Evolutionary conservation across 2,888 invertebrate genomes (phyloP).

Genomic region (Lithophane semibrunnea): DNA sequence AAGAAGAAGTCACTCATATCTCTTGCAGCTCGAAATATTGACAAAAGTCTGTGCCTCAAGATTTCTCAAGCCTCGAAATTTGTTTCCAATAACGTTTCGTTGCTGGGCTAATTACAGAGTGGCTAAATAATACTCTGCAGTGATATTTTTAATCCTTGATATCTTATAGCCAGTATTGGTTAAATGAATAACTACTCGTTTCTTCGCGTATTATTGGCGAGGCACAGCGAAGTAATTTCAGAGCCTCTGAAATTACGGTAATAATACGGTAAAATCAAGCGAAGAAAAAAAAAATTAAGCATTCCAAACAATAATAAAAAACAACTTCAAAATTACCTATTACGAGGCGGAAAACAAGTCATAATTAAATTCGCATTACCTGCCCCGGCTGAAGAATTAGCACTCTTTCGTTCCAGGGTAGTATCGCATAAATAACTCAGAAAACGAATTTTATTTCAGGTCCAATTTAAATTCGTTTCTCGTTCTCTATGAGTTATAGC

Average conservation of each 20-base stretch:
- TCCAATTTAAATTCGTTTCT: slow-evolving; percentile 65
- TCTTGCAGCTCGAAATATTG: not conserved
- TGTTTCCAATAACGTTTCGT: not conserved
- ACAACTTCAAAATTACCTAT: slow-evolving; percentile 10
- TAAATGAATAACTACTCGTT: not conserved
- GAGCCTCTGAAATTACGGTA: too few species aligned
- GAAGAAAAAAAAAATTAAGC: not conserved
- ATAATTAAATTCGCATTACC: slow-evolving; percentile 41
- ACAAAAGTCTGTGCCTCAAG: not conserved
- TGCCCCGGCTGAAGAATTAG: slow-evolving; percentile 42
- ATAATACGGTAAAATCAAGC: too few species aligned
- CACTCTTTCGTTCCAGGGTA: slow-evolving; percentile 35
- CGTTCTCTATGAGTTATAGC: slow-evolving; percentile 64
- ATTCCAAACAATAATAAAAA: not conserved
- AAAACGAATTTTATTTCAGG: slow-evolving; percentile 62
- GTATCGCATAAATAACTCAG: slow-evolving; percentile 62
- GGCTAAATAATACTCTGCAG: not conserved
- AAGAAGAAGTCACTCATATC: not conserved
- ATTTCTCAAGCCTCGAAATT: slow-evolving; percentile 18
- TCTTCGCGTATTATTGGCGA: not conserved
- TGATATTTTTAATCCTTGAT: not conserved
- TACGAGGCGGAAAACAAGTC: slow-evolving; percentile 14
- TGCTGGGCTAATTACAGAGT: not conserved
- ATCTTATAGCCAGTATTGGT: not conserved
- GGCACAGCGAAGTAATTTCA: not conserved